phyloP scores from a whole-genome alignment of 2,113 vertebrate species.

The Xerus inauris region DNA sequence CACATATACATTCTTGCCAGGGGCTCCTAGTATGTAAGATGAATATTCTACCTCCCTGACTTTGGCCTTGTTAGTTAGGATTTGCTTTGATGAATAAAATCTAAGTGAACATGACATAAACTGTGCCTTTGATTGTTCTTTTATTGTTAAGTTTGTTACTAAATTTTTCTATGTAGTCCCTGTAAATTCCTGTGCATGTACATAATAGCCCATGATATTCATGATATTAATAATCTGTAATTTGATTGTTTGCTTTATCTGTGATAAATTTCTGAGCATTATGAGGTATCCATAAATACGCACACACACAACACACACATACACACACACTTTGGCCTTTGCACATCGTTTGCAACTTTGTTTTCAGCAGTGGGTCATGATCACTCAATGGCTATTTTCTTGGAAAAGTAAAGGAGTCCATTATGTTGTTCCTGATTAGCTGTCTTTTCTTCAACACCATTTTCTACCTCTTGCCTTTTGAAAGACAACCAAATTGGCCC shows the following conservation, averaged over 20 bases:
- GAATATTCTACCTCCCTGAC: neutral
- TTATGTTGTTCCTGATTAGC: neutral
- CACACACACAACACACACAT: neutral
- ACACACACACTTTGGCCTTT: neutral
- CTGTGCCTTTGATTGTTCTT: neutral
- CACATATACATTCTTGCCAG: neutral
- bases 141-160: neutral
- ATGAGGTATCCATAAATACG: neutral
- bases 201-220: neutral
- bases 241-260: neutral
- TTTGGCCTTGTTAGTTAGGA: neutral
- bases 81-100: constrained; percentile 11
- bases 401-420: neutral
- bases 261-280: neutral
- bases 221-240: neutral
- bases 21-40: neutral
- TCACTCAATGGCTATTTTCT: neutral
- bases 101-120: neutral
- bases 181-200: neutral
- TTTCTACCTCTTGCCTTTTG: constrained; percentile 22
- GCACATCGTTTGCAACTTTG: neutral
- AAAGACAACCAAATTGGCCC: neutral
- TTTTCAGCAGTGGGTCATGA: neutral
- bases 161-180: neutral
- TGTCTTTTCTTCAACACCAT: neutral